Evolutionary conservation across 2,888 invertebrate genomes (phyloP), one percentile per base, ranked within the genome.

Genomic region (Hypomecis punctinalis): DNA sequence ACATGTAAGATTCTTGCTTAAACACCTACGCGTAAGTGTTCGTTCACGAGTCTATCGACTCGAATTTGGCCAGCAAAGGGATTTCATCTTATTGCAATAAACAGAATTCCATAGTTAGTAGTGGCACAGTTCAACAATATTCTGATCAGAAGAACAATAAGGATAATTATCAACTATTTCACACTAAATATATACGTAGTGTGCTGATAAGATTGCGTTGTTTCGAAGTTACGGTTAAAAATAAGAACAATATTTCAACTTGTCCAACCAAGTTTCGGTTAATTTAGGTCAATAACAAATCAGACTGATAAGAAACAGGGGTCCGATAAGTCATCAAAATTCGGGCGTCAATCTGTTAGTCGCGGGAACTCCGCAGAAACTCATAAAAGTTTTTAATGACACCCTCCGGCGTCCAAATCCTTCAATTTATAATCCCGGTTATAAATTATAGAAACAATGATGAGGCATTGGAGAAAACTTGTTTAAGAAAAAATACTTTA

Each of bases 311-410:
- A 53, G 56, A 61, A 63, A 51, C 63, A 63, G 45, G 63, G 59
- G 54, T 36, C 23, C 56, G 61, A 66, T 68, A 65, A 81, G 77
- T 80, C 78, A 84, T 82, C 81, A 79, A 81, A 82, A 82, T 84
- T 77, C 71, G 68, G 71, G 69, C 76, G 75, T 79, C 78, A 80
- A 77, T 83, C 79, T 80, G 74, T 76, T 77, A 76, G 72, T 69
- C 71, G 77, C 74, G 76, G 76, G 68, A 81, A 82, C 76, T 81
- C 75, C 40, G 74, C 66, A 55, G 76, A 78, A 84, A 79, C 79
- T 84, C 80, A 82, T 86, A 84, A 84, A 86, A 86, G 84, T 86
- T 86, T 84, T 78, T 82, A 85, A 86, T 83, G 80, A 81, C 77
- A 73, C 73, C 78, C 78, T 63, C 70, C 72, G 76, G 80, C 77